Evolutionary conservation across 1,140 invertebrate genomes (phyloP).

Genomic region (Trigoniulus corallinus): DNA sequence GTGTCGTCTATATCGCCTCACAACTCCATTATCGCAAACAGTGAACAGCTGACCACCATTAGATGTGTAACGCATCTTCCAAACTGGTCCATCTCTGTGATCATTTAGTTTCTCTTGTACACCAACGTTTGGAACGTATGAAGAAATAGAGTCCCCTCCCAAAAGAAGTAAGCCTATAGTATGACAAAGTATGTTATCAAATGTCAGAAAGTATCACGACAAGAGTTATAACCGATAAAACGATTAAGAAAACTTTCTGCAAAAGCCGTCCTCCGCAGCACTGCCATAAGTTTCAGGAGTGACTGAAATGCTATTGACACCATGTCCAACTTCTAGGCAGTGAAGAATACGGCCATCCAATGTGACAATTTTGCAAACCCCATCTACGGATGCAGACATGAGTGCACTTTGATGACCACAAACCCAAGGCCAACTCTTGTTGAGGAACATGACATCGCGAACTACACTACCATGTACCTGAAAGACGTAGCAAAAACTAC

Average conservation of each 20-base stretch:
- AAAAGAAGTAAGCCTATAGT: slow-evolving; percentile 28
- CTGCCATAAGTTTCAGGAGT: slow-evolving; percentile 31
- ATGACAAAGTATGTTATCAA: not conserved
- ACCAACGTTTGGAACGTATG: slow-evolving; percentile 31
- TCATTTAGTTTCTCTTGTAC: slow-evolving; percentile 29
- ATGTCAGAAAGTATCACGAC: not conserved
- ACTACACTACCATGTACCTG: slow-evolving; percentile 30
- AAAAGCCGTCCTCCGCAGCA: slow-evolving; percentile 28
- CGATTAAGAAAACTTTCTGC: slow-evolving; percentile 26
- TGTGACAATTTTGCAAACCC: slow-evolving; percentile 29
- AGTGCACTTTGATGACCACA: slow-evolving; percentile 24
- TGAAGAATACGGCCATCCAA: slow-evolving; percentile 30
- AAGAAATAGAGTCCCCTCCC: slow-evolving; percentile 31
- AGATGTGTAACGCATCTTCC: slow-evolving; percentile 32
- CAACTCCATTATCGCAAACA: slow-evolving; percentile 30
- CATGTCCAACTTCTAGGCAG: slow-evolving; percentile 28
- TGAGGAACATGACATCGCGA: slow-evolving; percentile 30
- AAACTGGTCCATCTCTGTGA: slow-evolving; percentile 27
- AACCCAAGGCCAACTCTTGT: slow-evolving; percentile 32
- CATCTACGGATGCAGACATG: slow-evolving; percentile 27
- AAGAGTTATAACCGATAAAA: no score
- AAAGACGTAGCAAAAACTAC: slow-evolving; percentile 14
- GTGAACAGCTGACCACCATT: slow-evolving; percentile 32
- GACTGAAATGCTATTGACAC: slow-evolving; percentile 29
- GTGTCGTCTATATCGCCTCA: slow-evolving; percentile 30